Evolutionary conservation across 1,140 invertebrate species (phyloP), one percentile per base, ranked within the genome.

Genomic region (Sweltsa coloradensis): DNA sequence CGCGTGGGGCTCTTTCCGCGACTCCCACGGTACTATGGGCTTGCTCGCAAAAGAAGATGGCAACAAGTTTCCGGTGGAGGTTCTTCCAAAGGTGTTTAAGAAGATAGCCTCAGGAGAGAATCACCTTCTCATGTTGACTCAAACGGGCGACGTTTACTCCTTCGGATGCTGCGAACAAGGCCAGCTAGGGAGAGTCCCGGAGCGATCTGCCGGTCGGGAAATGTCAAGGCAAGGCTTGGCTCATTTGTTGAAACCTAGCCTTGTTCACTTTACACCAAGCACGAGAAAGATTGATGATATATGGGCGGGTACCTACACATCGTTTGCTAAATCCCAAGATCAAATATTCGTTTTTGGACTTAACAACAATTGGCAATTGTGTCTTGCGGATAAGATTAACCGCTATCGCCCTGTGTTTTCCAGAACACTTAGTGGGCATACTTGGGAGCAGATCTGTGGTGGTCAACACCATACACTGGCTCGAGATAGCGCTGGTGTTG

Each of bases 121-220:
- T 67, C 92, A 96, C 61, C 70, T 96, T 50, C 84, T 87, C 7
- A 76, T 92, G 59, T 68, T 96, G 7, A 78, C 82, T n/a, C 73
- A 71, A 48, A 64, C 71, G 47, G 85, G 85, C 21, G 64, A 79
- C 36, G 72, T 96, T 7, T 94, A 78, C 60, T 92, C 90, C 0
- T 82, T 85, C 71, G 92, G 92, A 0, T 90, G 87, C 69, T 88
- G 79, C 2, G 91, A 96, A 60, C 89, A 94, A 61, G 92, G 92
- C 0, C 91, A 96, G 64, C 65, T 95, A 26, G 89, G 89, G 34
- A 65, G 89, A 37, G 69, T 89, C 47, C 70, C 80, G 7, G 73
- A 81, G 52, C 71, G 83, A 53, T 79, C 79, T 34, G 74, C 84
- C 34, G 72, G 73, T 44, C 22, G 72, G 88, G n/a, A n/a, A n/a